phyloP scores from a whole-genome alignment of 2,113 vertebrate species.

The Lepus timidus region DNA sequence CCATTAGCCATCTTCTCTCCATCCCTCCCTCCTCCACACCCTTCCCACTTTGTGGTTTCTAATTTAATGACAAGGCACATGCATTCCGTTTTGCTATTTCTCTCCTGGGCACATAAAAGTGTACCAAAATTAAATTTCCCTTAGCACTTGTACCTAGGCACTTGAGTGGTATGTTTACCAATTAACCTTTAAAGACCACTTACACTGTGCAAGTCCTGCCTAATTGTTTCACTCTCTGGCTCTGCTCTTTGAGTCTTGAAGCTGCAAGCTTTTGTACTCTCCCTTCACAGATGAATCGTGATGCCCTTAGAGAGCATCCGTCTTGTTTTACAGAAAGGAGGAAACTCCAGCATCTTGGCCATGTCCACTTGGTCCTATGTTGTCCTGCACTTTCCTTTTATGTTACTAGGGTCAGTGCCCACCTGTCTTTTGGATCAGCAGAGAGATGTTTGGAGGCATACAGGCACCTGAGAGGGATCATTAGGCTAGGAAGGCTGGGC shows the following conservation, averaged over 20 bases:
- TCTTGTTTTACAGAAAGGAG: not conserved
- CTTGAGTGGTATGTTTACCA: not conserved
- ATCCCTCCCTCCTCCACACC: too few species aligned
- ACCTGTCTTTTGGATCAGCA: not conserved
- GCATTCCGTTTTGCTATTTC: not conserved
- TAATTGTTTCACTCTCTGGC: not conserved
- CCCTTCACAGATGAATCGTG: not conserved
- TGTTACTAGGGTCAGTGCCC: not conserved
- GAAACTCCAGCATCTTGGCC: accelerated
- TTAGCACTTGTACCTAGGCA: accelerated
- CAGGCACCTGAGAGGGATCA: not conserved
- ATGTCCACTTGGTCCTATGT: not conserved
- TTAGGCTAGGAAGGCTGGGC: not conserved
- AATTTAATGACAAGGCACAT: not conserved
- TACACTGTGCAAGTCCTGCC: accelerated
- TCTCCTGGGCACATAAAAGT: not conserved
- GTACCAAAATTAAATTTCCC: not conserved
- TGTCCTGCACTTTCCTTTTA: too few species aligned
- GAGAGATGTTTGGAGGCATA: not conserved
- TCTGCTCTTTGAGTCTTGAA: not conserved
- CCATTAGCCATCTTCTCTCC: too few species aligned
- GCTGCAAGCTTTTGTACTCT: not conserved
- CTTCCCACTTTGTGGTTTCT: not conserved
- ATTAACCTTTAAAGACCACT: not conserved
- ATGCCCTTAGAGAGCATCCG: not conserved